Evolutionary conservation across 2,113 vertebrate genomes (phyloP), one percentile per base, ranked within the genome.

Genomic region (Odocoileus hemionus): DNA sequence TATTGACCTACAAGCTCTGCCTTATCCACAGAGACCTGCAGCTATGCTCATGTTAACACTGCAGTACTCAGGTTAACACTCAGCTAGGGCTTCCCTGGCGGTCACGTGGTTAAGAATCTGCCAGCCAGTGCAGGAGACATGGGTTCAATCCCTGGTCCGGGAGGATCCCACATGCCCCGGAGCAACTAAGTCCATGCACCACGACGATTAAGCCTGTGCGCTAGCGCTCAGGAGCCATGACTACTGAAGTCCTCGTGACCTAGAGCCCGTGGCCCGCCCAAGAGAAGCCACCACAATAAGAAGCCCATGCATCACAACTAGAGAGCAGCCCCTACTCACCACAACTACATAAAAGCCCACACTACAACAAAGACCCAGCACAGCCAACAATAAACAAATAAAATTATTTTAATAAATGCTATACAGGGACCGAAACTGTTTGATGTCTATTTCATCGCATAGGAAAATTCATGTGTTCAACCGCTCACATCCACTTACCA

Each of bases 11-110:
- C 76, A 97, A 96, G 89, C 97, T 97, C 94, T 89, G 30, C 94
- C 84, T 97, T 88, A 45, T 89, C 96, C 94, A 5, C 84, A 36
- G 97, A 97, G 94, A 97, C 61, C 39, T 97, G 89, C 95, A 97
- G 86, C 95, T 95, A 43, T 6, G 55, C 97, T 39, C 67, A 6
- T 57, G 55, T 91, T 14, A 6, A 80, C 96, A 55, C 57, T 76
- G 30, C 85, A 74, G 96, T 93, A 92, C 94, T 98, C 97, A 94
- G 82, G 96, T 86, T 93, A 96, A 97, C 86, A 88, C 26, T 96
- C 84, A 97, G 54, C 95, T 12, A 39, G 67, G 2, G 67, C 16
- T 23, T 23, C n/a, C 67, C 67, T 39, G 67, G 64, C 21, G n/a
- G 19, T 23, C n/a, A 23, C 19, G 67, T 23, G 19, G n/a, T 12